A percentile compares a stretch with the other conserved stretches of the same genome.
Evolutionary conservation across 2,113 vertebrate genomes (phyloP).

Genomic region (Oreochromis aureus): DNA sequence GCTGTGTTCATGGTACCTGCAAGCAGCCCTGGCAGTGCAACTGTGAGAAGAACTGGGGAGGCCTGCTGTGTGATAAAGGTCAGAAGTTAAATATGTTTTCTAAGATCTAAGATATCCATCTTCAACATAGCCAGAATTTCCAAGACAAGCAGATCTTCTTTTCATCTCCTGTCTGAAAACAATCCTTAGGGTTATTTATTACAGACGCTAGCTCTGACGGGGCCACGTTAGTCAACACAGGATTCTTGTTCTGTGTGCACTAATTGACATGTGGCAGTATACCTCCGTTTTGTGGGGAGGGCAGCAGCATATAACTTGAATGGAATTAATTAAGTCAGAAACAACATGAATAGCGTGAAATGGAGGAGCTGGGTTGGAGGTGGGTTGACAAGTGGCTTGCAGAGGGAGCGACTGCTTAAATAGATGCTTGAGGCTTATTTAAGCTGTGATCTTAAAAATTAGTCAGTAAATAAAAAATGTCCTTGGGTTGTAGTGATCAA

Average conservation of each 20-base stretch:
- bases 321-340: neutral
- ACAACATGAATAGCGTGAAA: neutral
- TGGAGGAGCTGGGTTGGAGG: neutral
- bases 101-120: neutral
- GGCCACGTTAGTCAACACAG: neutral
- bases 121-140: neutral
- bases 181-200: neutral
- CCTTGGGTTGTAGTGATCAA: neutral
- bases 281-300: neutral
- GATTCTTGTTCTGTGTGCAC: neutral
- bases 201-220: neutral
- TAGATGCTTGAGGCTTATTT: accelerated
- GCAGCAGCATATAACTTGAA: accelerated
- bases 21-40: conserved; percentile 85
- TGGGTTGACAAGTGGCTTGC: neutral
- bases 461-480: neutral
- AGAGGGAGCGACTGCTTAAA: neutral
- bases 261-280: neutral
- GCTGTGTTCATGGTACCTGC: conserved; percentile 92
- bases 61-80: conserved; percentile 95
- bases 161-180: neutral
- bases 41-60: conserved; percentile 98
- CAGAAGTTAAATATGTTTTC: neutral
- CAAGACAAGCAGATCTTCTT: neutral
- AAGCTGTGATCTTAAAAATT: neutral